Percentiles rank a stretch among this genome's conserved stretches.
These are phyloP conservation scores for Enteromius anoplus DNA, from an alignment of 2,797 vertebrate species.

Conservation along the genomic window DNA sequence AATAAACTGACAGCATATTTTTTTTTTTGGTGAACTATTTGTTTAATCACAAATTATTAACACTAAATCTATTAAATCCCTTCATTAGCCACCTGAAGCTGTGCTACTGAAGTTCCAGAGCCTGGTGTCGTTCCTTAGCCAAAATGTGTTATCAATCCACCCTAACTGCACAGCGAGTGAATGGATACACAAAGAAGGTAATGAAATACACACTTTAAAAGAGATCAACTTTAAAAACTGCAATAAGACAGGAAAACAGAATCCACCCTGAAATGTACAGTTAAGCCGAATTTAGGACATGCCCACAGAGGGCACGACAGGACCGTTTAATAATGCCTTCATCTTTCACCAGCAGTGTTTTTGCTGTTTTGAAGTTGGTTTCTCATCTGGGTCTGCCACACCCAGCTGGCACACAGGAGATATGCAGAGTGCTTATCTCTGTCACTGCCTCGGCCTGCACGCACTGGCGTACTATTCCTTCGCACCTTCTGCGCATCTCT, in stretches of 20 bases:
- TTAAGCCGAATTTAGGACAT: not conserved
- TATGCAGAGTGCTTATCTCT: constrained; percentile 58
- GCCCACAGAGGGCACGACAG: constrained; percentile 54
- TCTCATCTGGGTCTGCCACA: constrained; percentile 54
- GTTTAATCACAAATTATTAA: not conserved
- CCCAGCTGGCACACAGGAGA: constrained; percentile 57
- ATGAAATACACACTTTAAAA: not conserved
- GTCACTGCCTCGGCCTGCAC: constrained; percentile 17
- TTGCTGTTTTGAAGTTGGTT: constrained; percentile 43
- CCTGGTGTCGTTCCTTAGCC: not conserved
- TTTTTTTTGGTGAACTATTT: not conserved
- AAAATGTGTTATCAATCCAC: not conserved
- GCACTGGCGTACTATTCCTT: not conserved
- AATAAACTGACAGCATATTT: not conserved
- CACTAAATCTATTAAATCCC: not conserved
- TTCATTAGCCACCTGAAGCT: not conserved
- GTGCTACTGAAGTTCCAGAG: not conserved
- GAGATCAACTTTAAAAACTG: not conserved
- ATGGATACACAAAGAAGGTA: not conserved
- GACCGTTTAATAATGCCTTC: constrained; percentile 15
- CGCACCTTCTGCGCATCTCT: not conserved
- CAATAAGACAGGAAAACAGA: not conserved
- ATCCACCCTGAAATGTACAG: not conserved
- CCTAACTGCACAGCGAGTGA: not conserved
- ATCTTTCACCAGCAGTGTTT: constrained; percentile 3